Base-by-base conservation (phyloP, 2,113 vertebrate species). In the Paratilapia polleni region DNA sequence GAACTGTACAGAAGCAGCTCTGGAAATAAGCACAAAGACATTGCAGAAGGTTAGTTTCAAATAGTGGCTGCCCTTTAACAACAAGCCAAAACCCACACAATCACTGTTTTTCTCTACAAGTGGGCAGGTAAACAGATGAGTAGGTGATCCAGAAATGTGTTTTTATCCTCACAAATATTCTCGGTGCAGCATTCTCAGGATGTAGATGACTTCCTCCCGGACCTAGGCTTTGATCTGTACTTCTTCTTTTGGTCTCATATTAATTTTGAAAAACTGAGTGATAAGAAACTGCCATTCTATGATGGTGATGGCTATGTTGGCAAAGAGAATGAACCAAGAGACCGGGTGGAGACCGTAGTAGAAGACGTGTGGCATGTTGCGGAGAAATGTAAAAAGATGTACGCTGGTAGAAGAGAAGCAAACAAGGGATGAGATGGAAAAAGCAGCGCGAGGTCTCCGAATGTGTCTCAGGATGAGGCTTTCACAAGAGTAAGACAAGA, bases 291-390 rank as follows among this genome's bases (percentile, higher is more conserved):
- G 19, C 94, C 94, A 95, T 81, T 94, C 93, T 0, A 93, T 76
- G 26, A 89, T 28, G 13, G 80, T 79, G 62, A 94, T 0, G 28
- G 77, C 10, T 5, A 94, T 24, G 57, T 89, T 93, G 1, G 66
- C 60, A 3, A 94, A 52, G 22, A 95, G 59, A 61, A 93, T 95
- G 81, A 93, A 89, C 93, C 93, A 94, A 14, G 94, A 91, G 38
- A 94, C 82, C 0, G 94, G 94, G 43, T 95, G 94, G 52, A 95
- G 1, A 14, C 94, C 94, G 0, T 1, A 93, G 86, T 91, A 94
- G 82, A 92, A 93, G 52, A 1, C 6, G 1, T 82, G 56, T 1
- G 63, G 4, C 92, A 94, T 94, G 41, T 26, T 88, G 56, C 1
- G 22, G 47, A 52, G 31, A 26, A 22, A 43, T 26, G 49, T 41